Base-by-base conservation (phyloP, 2,797 vertebrate species). In the Helostoma temminkii region DNA sequence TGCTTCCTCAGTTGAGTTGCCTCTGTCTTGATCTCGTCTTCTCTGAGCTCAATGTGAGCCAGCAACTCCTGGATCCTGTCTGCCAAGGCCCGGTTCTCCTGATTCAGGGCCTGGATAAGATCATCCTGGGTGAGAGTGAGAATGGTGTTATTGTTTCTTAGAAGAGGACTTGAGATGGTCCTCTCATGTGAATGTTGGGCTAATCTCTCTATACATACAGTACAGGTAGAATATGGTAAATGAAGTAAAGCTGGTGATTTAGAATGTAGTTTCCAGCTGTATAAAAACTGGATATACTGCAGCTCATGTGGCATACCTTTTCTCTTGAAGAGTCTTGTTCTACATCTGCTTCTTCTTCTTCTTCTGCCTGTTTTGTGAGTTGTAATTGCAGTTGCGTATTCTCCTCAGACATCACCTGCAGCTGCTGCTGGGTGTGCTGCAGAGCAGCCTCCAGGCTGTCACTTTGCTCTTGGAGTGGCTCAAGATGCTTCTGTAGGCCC, bases 41-140 rank as follows among this genome's bases (percentile, higher is more conserved):
- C 82, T 21, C 68, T 60, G 54, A 74, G 66, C 69, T 86, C 73
- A 58, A 92, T 83, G 50, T 90, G 88, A 71, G 64, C 49, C 73
- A 90, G 50, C n/a, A 94, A 85, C 78, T 92, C 88, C 68, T 88
- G 83, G 49, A 93, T 92, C 24, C 83, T 79, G 3, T 79, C 54
- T 0, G 83, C 89, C 72, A 94, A 57, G 8, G 88, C 91, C 16
- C 86, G 69, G 68, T 93, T 94, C 83, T 94, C 93, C 56, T 80
- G 84, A 76, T 93, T 93, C 42, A 93, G 77, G 21, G 86, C 85
- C 26, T 79, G 81, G 49, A 74, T 55, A 1, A 92, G 89, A 59
- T 87, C 82, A 8, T 87, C 81, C 21, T 76, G 69, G 10, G 64
- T 12, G 9, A 72, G 52, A 34, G 66, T 1, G 14, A 71, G 60